phyloP scores from a whole-genome alignment of 2,113 vertebrate genomes.

The Plecturocebus donacophilus region DNA sequence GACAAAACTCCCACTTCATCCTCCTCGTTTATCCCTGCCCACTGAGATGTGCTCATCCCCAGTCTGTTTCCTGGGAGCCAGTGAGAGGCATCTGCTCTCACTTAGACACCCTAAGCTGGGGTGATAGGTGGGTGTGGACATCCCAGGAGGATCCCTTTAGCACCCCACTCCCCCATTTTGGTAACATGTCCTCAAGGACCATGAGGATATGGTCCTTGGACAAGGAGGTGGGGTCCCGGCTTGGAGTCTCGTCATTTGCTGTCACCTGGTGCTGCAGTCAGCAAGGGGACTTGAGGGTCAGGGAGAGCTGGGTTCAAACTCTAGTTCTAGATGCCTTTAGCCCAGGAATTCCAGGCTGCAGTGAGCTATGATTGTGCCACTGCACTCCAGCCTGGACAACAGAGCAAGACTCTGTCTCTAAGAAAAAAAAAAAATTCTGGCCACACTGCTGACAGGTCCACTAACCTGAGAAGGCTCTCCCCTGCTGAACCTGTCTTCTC shows the following conservation, averaged over 20 bases:
- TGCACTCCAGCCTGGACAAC: too few species aligned
- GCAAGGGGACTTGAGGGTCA: rapidly evolving
- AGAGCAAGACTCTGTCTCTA: too few species aligned
- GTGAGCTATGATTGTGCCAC: too few species aligned
- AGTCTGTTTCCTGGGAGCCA: background rate
- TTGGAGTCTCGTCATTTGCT: background rate
- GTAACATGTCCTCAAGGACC: background rate
- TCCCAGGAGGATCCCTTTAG: background rate
- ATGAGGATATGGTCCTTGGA: background rate
- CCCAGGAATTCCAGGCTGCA: too few species aligned
- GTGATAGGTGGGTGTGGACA: rapidly evolving
- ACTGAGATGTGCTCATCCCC: background rate
- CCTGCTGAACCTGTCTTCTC: background rate
- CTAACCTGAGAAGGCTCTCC: rapidly evolving
- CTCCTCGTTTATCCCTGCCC: background rate
- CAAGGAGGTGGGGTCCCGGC: background rate
- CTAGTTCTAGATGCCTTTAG: background rate
- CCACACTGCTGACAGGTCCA: background rate
- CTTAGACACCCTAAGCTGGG: background rate
- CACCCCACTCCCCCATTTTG: too few species aligned
- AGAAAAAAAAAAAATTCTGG: too few species aligned
- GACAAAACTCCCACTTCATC: background rate
- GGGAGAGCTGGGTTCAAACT: background rate
- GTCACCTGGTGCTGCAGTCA: background rate
- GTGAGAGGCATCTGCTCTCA: background rate